A percentile compares a stretch with the other conserved stretches of the same genome.
These are phyloP conservation scores for Cliona cf. orientalis DNA, from an alignment of 37 sponge, comb jelly and placozoan species.

Conservation along the genomic window DNA sequence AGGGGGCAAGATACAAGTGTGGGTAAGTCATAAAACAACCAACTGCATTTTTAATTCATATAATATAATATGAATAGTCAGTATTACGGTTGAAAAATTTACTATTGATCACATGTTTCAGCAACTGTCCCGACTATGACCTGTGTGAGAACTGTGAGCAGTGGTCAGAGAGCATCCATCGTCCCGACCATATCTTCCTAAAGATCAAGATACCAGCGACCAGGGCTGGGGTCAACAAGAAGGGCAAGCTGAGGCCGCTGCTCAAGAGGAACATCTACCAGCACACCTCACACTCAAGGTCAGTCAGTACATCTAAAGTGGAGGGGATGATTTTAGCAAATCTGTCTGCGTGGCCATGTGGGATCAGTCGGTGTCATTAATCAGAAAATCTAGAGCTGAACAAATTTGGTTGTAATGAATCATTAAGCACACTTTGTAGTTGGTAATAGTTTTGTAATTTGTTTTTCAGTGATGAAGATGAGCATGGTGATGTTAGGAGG, in stretches of 20 bases:
- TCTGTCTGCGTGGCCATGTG: too few species aligned
- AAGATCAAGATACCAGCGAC: constrained; percentile 66
- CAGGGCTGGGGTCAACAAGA: constrained; percentile 26
- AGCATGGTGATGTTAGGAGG: not conserved
- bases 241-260: constrained; percentile 34
- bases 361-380: too few species aligned
- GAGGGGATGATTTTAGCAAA: too few species aligned
- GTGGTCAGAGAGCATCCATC: constrained; percentile 50
- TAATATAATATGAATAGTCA: not conserved
- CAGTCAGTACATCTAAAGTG: too few species aligned
- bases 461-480: constrained; percentile 12
- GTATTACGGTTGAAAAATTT: not conserved
- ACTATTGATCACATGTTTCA: constrained; percentile 13
- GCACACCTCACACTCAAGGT: not conserved
- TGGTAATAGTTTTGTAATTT: not conserved
- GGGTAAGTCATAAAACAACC: constrained; percentile 58
- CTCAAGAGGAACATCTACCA: constrained; percentile 27
- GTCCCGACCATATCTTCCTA: constrained; percentile 75
- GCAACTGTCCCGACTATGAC: constrained; percentile 87
- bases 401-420: too few species aligned
- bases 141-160: constrained; percentile 87
- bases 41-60: not conserved
- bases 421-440: constrained; percentile 3
- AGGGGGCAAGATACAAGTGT: constrained; percentile 87
- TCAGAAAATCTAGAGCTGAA: too few species aligned